phyloP scores from a whole-genome alignment of 35 echinoderm and acorn worm genomes.

The Ophiothrix spiculata region DNA sequence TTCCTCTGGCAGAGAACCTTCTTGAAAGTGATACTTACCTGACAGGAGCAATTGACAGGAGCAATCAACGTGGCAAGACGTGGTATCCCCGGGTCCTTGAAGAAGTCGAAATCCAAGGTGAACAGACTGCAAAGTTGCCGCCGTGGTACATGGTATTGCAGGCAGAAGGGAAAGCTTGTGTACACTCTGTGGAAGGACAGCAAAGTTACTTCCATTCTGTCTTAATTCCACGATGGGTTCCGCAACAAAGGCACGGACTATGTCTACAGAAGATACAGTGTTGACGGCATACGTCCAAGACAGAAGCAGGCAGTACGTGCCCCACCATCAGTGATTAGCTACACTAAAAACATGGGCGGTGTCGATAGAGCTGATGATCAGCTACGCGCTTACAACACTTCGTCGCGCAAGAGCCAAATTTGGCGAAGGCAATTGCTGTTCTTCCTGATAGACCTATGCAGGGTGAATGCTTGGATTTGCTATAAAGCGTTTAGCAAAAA shows the following conservation, averaged over 20 bases:
- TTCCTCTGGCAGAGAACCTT: conserved; percentile 17
- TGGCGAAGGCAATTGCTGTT: conserved; percentile 3
- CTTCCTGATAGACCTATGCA: conserved; percentile 27
- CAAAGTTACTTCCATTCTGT: not conserved
- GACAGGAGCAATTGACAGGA: conserved; percentile 17
- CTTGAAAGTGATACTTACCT: conserved; percentile 11
- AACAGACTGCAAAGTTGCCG: not conserved
- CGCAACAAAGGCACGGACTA: not conserved
- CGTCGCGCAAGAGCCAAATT: not conserved
- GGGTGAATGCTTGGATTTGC: conserved; percentile 32
- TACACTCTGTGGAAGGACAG: not conserved
- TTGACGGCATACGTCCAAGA: not conserved
- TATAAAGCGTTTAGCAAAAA: too few species aligned
- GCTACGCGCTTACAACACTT: conserved; percentile 9
- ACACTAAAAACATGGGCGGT: conserved; percentile 43
- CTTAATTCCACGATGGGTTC: not conserved
- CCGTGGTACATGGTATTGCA: not conserved
- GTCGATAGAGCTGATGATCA: conserved; percentile 41
- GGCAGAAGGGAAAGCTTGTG: not conserved
- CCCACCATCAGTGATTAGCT: conserved; percentile 2
- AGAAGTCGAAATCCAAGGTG: not conserved
- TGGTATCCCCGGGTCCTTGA: not conserved
- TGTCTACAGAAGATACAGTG: not conserved
- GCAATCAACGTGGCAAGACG: not conserved
- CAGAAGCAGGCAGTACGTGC: not conserved